Evolutionary conservation across 2,113 vertebrate genomes (phyloP).

Genomic region (Ceuthmochares aereus): DNA sequence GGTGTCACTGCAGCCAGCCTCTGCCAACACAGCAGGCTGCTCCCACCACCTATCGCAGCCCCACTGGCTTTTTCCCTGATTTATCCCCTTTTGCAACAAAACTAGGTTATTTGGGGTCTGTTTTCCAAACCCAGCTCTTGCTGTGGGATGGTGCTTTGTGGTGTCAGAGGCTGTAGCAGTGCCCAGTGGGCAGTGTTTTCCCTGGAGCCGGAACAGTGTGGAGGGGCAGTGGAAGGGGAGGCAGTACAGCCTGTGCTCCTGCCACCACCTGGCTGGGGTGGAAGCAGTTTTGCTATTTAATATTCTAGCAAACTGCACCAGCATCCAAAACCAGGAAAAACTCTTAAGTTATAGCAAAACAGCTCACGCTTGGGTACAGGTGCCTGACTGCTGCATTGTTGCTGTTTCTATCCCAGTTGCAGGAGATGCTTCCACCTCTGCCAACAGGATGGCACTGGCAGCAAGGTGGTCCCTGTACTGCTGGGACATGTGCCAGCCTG

Average conservation of each 20-base stretch:
- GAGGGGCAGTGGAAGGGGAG: not conserved
- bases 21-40: not conserved
- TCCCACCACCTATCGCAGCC: not conserved
- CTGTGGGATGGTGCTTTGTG: not conserved
- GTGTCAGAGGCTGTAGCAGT: not conserved
- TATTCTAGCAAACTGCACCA: not conserved
- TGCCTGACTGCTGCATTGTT: not conserved
- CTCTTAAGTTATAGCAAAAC: not conserved
- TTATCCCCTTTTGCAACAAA: not conserved
- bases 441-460: not conserved
- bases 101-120: not conserved
- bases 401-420: not conserved
- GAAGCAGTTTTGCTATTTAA: not conserved
- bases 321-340: not conserved
- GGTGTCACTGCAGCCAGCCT: not conserved
- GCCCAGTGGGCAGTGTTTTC: not conserved
- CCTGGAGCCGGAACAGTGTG: not conserved
- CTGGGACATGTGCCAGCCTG: not conserved
- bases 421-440: not conserved
- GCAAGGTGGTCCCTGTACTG: accelerated
- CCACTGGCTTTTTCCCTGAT: not conserved
- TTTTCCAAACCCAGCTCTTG: not conserved
- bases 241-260: not conserved
- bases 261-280: not conserved
- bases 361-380: accelerated